Conservation (phyloP, 1,140 invertebrate species). For the Macrobrachium nipponense region DNA sequence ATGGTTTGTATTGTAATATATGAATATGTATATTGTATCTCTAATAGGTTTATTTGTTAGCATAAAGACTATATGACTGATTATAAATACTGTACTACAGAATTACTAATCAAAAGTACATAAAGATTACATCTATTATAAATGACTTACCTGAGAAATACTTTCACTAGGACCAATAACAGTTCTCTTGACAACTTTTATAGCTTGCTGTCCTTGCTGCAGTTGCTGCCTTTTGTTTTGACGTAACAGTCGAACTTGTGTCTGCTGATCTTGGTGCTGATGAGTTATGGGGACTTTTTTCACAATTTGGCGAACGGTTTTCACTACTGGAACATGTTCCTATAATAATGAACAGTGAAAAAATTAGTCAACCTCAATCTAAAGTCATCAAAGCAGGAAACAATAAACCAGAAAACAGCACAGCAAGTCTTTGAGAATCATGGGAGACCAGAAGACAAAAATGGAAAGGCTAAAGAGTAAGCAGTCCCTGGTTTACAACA, state of each 20-base stretch:
- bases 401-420: not conserved
- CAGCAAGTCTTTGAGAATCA: too few species aligned
- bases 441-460: too few species aligned
- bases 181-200: conserved; percentile 41
- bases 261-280: conserved; percentile 41
- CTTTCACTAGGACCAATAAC: conserved; percentile 27
- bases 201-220: conserved; percentile 1
- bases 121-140: not conserved
- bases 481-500: too few species aligned
- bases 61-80: too few species aligned
- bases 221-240: conserved; percentile 20
- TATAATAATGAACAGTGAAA: not conserved
- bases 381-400: not conserved
- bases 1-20: too few species aligned
- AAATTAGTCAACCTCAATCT: not conserved
- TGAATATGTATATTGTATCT: too few species aligned
- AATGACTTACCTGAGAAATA: conserved; percentile 27
- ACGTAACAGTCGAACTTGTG: conserved; percentile 3
- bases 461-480: too few species aligned
- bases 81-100: too few species aligned
- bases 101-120: not conserved
- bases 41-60: too few species aligned
- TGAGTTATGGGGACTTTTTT: conserved; percentile 37
- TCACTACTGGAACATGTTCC: conserved; percentile 41
- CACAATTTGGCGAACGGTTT: conserved; percentile 39